Evolutionary conservation across 2,888 invertebrate genomes (phyloP).

Genomic region (Pristionchus exspectatus): DNA sequence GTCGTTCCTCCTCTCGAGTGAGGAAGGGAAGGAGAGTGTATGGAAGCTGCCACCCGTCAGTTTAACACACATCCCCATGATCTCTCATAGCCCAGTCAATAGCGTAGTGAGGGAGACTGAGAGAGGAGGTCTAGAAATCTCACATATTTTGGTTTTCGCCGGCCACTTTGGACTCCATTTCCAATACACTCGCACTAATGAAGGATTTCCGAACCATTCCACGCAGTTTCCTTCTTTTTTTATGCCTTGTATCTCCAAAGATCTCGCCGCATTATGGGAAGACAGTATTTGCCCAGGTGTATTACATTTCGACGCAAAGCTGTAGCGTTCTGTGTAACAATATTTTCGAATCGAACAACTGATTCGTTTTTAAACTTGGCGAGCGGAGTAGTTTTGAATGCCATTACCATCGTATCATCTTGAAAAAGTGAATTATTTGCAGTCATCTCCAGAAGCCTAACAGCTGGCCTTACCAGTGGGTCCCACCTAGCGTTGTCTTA

Average conservation of each 20-base stretch:
- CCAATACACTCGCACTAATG: neutral
- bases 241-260: neutral
- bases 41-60: slow-evolving; percentile 27
- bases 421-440: no score
- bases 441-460: slow-evolving; percentile 61
- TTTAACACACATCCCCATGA: neutral
- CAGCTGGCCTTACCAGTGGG: no score
- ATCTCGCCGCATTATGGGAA: neutral
- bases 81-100: slow-evolving; percentile 31
- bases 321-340: no score
- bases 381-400: no score
- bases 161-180: neutral
- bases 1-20: slow-evolving; percentile 1
- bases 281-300: slow-evolving; percentile 10
- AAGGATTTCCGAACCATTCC: neutral
- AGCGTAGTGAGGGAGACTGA: slow-evolving; percentile 4
- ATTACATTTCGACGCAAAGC: no score
- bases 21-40: slow-evolving; percentile 21
- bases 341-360: no score
- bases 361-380: no score
- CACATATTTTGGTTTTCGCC: neutral
- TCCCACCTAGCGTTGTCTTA: no score
- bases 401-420: no score
- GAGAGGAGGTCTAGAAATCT: no score
- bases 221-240: slow-evolving; percentile 1